phyloP scores from a whole-genome alignment of 2,113 vertebrate genomes.

The Malurus cyaneus region DNA sequence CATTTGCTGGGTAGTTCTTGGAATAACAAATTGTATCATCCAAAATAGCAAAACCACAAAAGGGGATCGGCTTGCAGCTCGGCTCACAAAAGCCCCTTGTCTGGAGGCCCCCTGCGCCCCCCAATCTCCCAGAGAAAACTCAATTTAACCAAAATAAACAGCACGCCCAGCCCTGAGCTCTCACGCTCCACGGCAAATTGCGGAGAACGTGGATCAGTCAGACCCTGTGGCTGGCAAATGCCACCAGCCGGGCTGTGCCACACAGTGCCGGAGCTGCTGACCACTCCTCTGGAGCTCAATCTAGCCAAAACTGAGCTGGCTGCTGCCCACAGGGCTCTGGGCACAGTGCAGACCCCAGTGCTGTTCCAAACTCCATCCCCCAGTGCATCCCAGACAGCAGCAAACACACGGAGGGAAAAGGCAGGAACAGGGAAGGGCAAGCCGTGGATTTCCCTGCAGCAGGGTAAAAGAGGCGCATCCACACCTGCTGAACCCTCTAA shows the following conservation, averaged over 20 bases:
- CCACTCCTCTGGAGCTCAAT: neutral
- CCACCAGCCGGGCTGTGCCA: neutral
- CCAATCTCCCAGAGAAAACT: neutral
- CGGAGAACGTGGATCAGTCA: accelerated
- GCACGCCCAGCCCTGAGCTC: neutral
- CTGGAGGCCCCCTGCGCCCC: neutral
- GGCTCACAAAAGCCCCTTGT: constrained; percentile 54
- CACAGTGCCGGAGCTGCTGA: neutral
- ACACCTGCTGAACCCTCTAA: neutral
- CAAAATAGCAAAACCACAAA: constrained; percentile 62
- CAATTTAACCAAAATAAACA: constrained; percentile 20
- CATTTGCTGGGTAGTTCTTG: constrained; percentile 41
- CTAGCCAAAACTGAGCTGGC: neutral
- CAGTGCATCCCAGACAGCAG: neutral
- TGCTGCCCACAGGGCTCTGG: accelerated
- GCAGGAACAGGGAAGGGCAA: neutral
- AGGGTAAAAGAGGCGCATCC: neutral
- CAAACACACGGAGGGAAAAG: accelerated
- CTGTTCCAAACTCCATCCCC: neutral
- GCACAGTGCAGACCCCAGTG: neutral
- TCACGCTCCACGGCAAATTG: neutral
- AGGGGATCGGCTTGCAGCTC: constrained; percentile 9
- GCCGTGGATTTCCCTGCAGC: neutral
- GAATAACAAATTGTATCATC: constrained; percentile 70
- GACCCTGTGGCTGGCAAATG: accelerated